These are phyloP conservation scores for Ascaphus truei DNA, from an alignment of 2,113 vertebrate genomes.

Conservation along the genomic window DNA sequence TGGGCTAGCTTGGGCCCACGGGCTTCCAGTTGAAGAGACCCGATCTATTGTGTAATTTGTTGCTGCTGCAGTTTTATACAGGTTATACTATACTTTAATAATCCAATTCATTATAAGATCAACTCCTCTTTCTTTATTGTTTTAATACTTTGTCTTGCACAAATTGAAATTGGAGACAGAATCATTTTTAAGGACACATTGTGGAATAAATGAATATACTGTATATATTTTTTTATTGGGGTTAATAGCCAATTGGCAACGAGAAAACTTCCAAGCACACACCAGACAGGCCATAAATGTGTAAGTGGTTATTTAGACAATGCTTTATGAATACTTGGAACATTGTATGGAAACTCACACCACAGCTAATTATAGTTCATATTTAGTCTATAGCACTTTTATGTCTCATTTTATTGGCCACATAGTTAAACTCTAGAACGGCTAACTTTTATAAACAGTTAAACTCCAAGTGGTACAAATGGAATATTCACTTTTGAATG, in stretches of 20 bases:
- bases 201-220: slow-evolving; percentile 1
- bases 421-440: slow-evolving; percentile 12
- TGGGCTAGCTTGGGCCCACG: too few species aligned
- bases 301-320: slow-evolving; percentile 23
- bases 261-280: background rate
- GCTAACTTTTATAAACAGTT: background rate
- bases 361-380: slow-evolving; percentile 28
- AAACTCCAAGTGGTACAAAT: background rate
- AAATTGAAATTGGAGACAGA: background rate
- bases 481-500: background rate
- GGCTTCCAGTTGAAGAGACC: too few species aligned
- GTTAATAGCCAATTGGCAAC: background rate
- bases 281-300: slow-evolving; percentile 30
- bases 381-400: slow-evolving; percentile 27
- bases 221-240: background rate
- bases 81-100: too few species aligned
- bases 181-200: background rate
- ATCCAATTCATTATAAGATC: too few species aligned
- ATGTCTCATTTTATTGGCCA: slow-evolving; percentile 23
- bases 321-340: slow-evolving; percentile 32
- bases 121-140: background rate
- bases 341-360: slow-evolving; percentile 17
- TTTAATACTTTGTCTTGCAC: background rate
- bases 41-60: too few species aligned
- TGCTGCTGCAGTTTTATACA: too few species aligned